Conservation (phyloP, 1,140 invertebrate species). For the Diachasmimorpha longicaudata region DNA sequence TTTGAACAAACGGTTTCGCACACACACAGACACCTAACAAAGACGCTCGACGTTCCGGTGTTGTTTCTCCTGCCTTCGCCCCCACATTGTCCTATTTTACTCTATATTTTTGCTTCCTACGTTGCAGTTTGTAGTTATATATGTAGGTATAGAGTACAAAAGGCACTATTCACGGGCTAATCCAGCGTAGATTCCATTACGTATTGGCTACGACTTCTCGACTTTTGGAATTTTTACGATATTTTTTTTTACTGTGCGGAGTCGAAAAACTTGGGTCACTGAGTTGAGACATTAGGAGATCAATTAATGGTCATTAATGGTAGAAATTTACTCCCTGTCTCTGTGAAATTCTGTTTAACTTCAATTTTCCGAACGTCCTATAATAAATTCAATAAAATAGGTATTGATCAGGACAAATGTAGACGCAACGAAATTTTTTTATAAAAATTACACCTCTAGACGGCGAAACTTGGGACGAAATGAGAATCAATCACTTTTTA, state of each 20-base stretch:
- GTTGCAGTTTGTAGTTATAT: conserved; percentile 2
- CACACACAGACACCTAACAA: conserved; percentile 17
- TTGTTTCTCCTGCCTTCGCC: neutral
- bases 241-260: neutral
- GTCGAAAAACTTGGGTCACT: too few relatives aligned
- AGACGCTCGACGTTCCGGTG: neutral
- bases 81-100: neutral
- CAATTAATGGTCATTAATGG: too few relatives aligned
- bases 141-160: neutral
- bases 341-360: too few relatives aligned
- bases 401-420: too few relatives aligned
- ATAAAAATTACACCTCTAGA: too few relatives aligned
- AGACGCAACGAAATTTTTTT: too few relatives aligned
- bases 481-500: too few relatives aligned
- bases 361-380: too few relatives aligned
- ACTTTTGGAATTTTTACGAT: neutral
- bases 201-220: neutral
- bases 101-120: conserved; percentile 1
- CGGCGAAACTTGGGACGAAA: too few relatives aligned
- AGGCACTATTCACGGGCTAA: neutral
- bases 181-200: neutral
- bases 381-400: too few relatives aligned
- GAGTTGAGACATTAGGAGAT: too few relatives aligned
- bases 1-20: conserved; percentile 42
- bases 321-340: too few relatives aligned